Conservation (phyloP, 2,888 invertebrate genomes). For the Melanotus villosus region DNA sequence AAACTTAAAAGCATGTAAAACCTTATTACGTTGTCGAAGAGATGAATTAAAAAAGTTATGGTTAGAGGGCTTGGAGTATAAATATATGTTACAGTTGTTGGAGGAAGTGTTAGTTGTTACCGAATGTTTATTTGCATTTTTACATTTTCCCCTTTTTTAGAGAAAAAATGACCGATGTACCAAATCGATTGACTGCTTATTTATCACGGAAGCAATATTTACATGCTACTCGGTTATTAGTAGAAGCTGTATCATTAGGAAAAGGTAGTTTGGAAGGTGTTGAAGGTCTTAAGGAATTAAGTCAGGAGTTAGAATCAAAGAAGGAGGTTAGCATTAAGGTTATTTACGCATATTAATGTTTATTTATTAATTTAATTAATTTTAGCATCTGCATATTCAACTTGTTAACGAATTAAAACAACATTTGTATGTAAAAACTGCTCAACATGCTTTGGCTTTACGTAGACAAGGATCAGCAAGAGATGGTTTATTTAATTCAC, state of each 20-base stretch:
- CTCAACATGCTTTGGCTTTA: constrained; percentile 66
- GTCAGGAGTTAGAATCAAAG: constrained; percentile 79
- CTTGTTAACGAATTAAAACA: constrained; percentile 80
- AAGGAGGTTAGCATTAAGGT: constrained; percentile 71
- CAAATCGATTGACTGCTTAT: constrained; percentile 76
- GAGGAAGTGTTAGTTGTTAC: constrained; percentile 86
- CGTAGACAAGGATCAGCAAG: constrained; percentile 76
- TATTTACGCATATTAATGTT: not conserved
- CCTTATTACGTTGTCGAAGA: constrained; percentile 87
- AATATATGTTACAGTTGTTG: constrained; percentile 88
- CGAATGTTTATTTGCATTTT: not conserved
- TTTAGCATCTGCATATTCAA: constrained; percentile 77
- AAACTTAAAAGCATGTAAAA: constrained; percentile 87
- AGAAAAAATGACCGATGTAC: constrained; percentile 82
- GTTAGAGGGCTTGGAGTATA: constrained; percentile 97
- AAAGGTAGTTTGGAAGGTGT: constrained; percentile 85
- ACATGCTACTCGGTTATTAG: constrained; percentile 86
- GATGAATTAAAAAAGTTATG: constrained; percentile 95
- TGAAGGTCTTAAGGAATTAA: constrained; percentile 86
- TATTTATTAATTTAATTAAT: constrained; percentile 49
- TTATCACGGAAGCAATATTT: constrained; percentile 84
- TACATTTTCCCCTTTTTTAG: too few relatives aligned
- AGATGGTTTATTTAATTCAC: constrained; percentile 68
- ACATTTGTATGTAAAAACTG: constrained; percentile 75
- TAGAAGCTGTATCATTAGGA: constrained; percentile 78